Evolutionary conservation across 2,797 vertebrate species (phyloP), one percentile per base, ranked within the genome.

Genomic region (Hydrocynus forskahlii): DNA sequence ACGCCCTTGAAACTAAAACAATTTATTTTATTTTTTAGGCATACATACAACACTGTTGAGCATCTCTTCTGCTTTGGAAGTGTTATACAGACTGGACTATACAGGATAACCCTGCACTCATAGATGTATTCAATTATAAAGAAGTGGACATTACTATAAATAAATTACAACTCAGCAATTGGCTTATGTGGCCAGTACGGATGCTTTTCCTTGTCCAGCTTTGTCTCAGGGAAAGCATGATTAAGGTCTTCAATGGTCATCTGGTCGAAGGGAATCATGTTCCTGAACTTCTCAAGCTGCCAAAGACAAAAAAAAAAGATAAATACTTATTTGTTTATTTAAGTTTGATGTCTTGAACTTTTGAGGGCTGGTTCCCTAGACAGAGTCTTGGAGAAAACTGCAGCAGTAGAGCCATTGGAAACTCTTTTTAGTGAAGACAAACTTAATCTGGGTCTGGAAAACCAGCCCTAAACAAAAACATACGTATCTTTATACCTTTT

Each of bases 171-270:
- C 0, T 96, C 96, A 7, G 94, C 81, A 71, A 97, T 94, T 0
- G 96, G 96, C 85, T 92, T 96, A 92, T 99, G 92, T 29, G 98
- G 98, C 97, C 97, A 99, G 86, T 92, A 97, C 0, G 96, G 95
- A 35, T 99, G 50, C 68, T 99, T 99, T 86, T 90, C 92, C 92
- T 92, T 98, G 91, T 97, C 95, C 91, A 97, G 76, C 82, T 85
- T 97, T 76, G 95, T 96, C 89, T 98, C 97, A 0, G 97, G 97
- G 93, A 96, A 96, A 83, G 77, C 87, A 16, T 95, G 87, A 0
- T 89, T 60, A 60, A 95, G 81, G 76, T 96, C 96, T 10, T 95
- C 94, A 0, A 91, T 5, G 0, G 95, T 96, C 96, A 96, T 96
- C 91, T 94, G 94, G 0, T 96, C 95, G 78, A 96, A 96, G 0